Base-by-base conservation (phyloP, 2,113 vertebrate species). In the Saccopteryx leptura region DNA sequence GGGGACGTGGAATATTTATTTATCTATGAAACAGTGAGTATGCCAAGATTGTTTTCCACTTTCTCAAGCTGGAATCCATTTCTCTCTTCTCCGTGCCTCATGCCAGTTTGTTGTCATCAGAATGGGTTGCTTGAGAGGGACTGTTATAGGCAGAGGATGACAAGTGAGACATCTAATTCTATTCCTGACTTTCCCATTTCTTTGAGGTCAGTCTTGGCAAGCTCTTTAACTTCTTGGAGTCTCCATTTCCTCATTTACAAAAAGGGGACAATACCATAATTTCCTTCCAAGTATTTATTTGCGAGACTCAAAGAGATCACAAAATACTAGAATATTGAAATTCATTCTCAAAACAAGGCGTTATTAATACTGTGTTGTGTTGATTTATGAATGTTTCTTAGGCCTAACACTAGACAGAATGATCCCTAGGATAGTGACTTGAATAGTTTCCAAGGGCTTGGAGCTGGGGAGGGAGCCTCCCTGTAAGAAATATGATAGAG, bases 41-140 rank as follows among this genome's bases (percentile, higher is more conserved):
- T 58, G 12, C 46, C 69, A 63, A 15, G 4, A 19, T 91, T 75
- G 18, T 58, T 78, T 88, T 50, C 28, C 10, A 68, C 50, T 82
- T 86, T 95, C 58, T 89, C 12, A 90, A 60, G 21, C 23, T 89
- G 65, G 58, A 58, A 80, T 65, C 19, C 60, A 23, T 74, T 93
- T 75, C 19, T 80, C 31, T 94, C 52, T 52, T 84, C 21, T 75
- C 19, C 2, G 14, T 21, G n/a, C 2, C 17, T 18, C 6, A 1
- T 48, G 60, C 23, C 33, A 56, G 39, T 75, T 66, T 83, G n/a
- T 75, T 58, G 66, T 85, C 19, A 48, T 91, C 19, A 60, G 66
- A 58, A 56, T 87, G 54, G 9, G 60, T 82, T 75, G 28, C 46
- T 88, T 84, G 26, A 4, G 5, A 19, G 31, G 13, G 15, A 24